Percentiles rank a stretch among this genome's conserved stretches.
phyloP scores from a whole-genome alignment of 2,888 invertebrate genomes.

The Drosophila helvetica region DNA sequence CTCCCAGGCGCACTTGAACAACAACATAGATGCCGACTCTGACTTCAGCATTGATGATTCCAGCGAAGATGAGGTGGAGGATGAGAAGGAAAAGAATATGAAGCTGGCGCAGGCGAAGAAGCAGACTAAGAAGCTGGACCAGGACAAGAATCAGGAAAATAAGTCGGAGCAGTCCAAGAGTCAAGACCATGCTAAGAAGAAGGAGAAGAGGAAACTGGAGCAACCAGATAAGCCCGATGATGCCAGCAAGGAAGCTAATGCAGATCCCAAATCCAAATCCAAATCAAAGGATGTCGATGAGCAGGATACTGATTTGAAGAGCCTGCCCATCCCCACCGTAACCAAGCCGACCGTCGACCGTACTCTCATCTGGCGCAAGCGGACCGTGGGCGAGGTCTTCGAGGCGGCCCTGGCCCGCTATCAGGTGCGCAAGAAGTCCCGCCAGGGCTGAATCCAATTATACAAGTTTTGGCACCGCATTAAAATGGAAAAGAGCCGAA shows the following conservation, averaged over 20 bases:
- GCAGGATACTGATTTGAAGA: not conserved
- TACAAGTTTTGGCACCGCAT: slow-evolving; percentile 22
- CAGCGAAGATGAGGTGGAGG: slow-evolving; percentile 70
- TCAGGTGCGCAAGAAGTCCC: slow-evolving; percentile 88
- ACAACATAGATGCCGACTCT: slow-evolving; percentile 89
- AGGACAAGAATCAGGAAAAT: slow-evolving; percentile 40
- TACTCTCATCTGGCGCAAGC: slow-evolving; percentile 89
- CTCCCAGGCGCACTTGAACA: slow-evolving; percentile 85
- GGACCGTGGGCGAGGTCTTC: slow-evolving; percentile 91
- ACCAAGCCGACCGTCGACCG: slow-evolving; percentile 52
- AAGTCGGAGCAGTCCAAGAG: not conserved
- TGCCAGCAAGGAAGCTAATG: not conserved
- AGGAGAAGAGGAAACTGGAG: not conserved
- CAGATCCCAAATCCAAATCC: slow-evolving; percentile 6
- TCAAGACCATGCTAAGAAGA: slow-evolving; percentile 11
- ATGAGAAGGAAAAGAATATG: slow-evolving; percentile 12
- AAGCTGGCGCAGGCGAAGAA: slow-evolving; percentile 7
- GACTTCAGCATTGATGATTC: slow-evolving; percentile 88
- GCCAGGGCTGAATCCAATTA: slow-evolving; percentile 69
- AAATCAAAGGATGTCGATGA: slow-evolving; percentile 4
- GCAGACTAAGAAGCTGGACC: slow-evolving; percentile 44
- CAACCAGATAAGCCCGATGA: not conserved
- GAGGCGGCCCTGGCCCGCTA: slow-evolving; percentile 91
- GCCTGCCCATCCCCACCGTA: slow-evolving; percentile 20
- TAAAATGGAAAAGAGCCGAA: slow-evolving; percentile 21